Evolutionary conservation across 2,888 invertebrate species (phyloP), one percentile per base, ranked within the genome.

Genomic region (Rhorus exstirpatorius): DNA sequence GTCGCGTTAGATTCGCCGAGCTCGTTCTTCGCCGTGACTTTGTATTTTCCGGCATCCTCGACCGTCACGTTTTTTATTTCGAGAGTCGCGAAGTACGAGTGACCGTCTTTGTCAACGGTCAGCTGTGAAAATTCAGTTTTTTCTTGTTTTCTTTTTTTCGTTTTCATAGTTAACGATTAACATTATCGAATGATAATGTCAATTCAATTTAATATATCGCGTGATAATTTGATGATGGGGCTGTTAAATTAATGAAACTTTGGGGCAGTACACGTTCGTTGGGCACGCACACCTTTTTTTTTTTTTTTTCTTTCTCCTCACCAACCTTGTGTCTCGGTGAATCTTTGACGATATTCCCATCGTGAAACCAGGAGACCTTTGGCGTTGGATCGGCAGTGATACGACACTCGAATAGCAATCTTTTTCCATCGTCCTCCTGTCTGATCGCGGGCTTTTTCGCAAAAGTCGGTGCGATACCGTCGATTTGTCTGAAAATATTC

Each of bases 1-100:
- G 98, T 98, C 84, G 98, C 98, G 93, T 98, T 98, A 93, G 98
- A 98, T 94, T 99, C 99, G 93, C 99, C 99, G 91, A 98, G 96
- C 94, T 98, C 98, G 94, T 98, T 99, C 94, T 99, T 99, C 91
- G 98, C 98, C 91, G 97, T 98, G 90, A 98, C 98, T 94, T 98
- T 97, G 94, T 98, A 98, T 95, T 98, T 98, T 93, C 98, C 98
- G 94, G 98, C 98, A 95, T 98, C 98, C 95, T 98, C 98, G 91
- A 98, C 98, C 85, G 98, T 98, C 89, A 98, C 98, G 93, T 98
- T 97, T 94, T 96, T 96, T 92, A 99, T 98, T 94, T 97, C 97
- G 93, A 99, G 95, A 86, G 97, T 97, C 91, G 98, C 97, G 94
- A 97, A 97, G 94, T 98, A 98, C 91, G 97, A 97, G 93, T 98